Percentiles rank a stretch among this genome's conserved stretches.
Evolutionary conservation across 2,113 vertebrate genomes (phyloP).

Genomic region (Reinhardtius hippoglossoides): DNA sequence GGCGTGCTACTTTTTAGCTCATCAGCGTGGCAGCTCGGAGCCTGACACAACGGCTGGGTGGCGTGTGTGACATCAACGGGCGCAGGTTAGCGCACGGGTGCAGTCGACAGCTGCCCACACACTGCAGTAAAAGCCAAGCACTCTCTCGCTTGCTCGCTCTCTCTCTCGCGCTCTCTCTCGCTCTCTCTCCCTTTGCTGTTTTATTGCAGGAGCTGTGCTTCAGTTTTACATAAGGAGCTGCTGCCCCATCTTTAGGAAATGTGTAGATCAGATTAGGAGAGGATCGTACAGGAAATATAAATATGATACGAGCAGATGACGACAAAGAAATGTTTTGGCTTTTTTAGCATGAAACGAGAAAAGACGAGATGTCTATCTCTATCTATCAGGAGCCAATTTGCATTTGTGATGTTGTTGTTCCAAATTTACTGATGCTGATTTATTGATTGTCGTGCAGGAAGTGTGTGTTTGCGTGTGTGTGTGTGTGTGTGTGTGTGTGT

Average conservation of each 20-base stretch:
- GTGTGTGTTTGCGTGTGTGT: no score
- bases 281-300: conserved; percentile 23
- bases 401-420: no score
- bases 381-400: no score
- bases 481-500: no score
- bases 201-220: conserved; percentile 44
- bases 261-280: conserved; percentile 8
- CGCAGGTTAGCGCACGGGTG: conserved; percentile 43
- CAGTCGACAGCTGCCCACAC: conserved; percentile 59
- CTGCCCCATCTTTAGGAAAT: conserved; percentile 16
- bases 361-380: no score
- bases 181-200: conserved; percentile 18
- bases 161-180: not conserved
- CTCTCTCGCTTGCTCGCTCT: conserved; percentile 8
- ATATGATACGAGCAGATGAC: conserved; percentile 28
- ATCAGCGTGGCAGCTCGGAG: conserved; percentile 20
- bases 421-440: no score
- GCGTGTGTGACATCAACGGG: conserved; percentile 32
- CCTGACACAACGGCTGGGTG: conserved; percentile 22
- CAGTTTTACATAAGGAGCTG: conserved; percentile 46
- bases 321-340: not conserved
- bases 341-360: no score
- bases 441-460: no score
- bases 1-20: not conserved
- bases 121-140: conserved; percentile 53